Evolutionary conservation across 2,113 vertebrate genomes (phyloP).

Genomic region (Mastomys coucha): DNA sequence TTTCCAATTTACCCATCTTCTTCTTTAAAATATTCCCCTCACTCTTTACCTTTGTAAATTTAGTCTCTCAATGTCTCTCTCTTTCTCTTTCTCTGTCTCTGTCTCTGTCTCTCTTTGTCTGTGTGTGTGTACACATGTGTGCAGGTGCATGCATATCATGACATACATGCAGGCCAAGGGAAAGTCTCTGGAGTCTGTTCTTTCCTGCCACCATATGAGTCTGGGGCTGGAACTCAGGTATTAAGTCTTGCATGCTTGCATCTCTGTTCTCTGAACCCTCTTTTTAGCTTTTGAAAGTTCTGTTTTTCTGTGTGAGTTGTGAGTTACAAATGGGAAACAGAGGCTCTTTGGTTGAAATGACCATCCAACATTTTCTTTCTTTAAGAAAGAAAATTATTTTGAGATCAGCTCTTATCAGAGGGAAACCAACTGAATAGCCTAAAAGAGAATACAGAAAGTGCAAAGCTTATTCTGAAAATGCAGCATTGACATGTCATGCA

Average conservation of each 20-base stretch:
- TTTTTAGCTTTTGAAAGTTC: not conserved
- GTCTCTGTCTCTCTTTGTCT: not conserved
- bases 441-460: not conserved
- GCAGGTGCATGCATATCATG: not conserved
- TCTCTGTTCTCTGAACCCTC: not conserved
- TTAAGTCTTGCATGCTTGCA: not conserved
- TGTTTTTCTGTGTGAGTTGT: not conserved
- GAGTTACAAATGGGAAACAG: not conserved
- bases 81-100: not conserved
- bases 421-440: not conserved
- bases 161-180: not conserved
- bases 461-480: not conserved
- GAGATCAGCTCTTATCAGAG: not conserved
- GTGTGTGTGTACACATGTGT: not conserved
- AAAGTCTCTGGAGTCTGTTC: too few relatives aligned
- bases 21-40: not conserved
- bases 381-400: constrained; percentile 16
- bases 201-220: not conserved
- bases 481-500: not conserved
- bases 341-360: constrained; percentile 1
- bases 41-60: not conserved
- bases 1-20: not conserved
- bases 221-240: not conserved
- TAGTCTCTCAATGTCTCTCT: not conserved
- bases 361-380: constrained; percentile 8